Evolutionary conservation across 2,797 vertebrate genomes (phyloP).

Genomic region (Gallinago stenura): DNA sequence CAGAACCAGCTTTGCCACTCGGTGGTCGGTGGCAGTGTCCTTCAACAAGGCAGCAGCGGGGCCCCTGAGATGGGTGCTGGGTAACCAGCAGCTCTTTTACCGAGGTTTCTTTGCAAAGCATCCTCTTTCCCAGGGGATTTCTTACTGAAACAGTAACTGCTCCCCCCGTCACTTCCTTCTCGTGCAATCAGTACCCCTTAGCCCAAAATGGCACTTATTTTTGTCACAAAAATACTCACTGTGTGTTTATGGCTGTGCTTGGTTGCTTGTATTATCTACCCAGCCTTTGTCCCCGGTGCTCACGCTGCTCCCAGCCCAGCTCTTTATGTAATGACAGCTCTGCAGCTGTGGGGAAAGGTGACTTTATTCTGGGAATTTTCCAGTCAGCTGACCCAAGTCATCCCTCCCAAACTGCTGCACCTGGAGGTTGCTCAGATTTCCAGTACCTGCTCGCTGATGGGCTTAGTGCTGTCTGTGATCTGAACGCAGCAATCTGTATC

Average conservation of each 20-base stretch:
- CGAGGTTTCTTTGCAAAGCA: background rate
- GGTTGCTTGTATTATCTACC: background rate
- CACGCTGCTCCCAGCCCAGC: background rate
- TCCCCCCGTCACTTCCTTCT: background rate
- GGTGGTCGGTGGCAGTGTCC: rapidly evolving
- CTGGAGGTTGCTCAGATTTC: constrained; percentile 36
- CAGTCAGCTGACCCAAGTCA: constrained; percentile 40
- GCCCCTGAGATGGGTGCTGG: background rate
- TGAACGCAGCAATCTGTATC: rapidly evolving
- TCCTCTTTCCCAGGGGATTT: background rate
- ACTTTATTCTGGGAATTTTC: constrained; percentile 68
- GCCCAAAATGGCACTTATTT: background rate
- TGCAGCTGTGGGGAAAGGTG: constrained; percentile 58
- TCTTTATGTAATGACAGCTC: constrained; percentile 31
- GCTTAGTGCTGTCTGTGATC: background rate
- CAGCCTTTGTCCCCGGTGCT: background rate
- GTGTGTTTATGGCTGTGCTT: background rate
- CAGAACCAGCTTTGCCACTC: background rate
- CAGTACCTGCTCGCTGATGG: background rate
- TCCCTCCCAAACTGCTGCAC: constrained; percentile 15
- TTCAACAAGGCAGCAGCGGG: background rate
- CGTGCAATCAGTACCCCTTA: background rate
- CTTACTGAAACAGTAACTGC: background rate
- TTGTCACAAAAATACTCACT: background rate
- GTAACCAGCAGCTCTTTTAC: background rate